Evolutionary conservation across 2,113 vertebrate genomes (phyloP).

Genomic region (Myanophis thanlyinensis): DNA sequence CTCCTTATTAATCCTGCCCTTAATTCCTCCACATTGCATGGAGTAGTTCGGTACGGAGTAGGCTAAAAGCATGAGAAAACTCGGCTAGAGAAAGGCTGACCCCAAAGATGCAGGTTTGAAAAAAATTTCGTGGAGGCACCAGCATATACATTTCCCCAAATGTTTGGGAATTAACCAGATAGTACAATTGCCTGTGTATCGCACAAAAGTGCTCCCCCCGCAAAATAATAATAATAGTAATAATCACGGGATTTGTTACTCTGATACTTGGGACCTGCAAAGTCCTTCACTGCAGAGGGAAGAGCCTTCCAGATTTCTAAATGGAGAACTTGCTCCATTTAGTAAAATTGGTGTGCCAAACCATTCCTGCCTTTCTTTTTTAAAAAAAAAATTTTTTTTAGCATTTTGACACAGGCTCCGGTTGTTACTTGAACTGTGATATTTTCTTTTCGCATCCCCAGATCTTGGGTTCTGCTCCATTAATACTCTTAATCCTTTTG

Average conservation of each 20-base stretch:
- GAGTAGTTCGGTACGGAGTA: neutral
- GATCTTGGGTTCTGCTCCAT: neutral
- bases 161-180: neutral
- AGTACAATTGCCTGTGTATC: neutral
- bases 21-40: neutral
- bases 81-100: neutral
- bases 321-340: neutral
- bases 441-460: neutral
- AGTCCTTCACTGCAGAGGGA: neutral
- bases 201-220: neutral
- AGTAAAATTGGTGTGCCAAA: neutral
- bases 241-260: neutral
- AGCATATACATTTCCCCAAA: neutral
- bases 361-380: neutral
- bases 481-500: neutral
- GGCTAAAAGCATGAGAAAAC: neutral
- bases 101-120: neutral
- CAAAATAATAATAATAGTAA: neutral
- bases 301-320: neutral
- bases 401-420: neutral
- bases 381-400: no score
- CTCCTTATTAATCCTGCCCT: neutral
- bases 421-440: constrained; percentile 17
- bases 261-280: neutral
- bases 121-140: neutral